Evolutionary conservation across 2,113 vertebrate species (phyloP), one percentile per base, ranked within the genome.

Genomic region (Leptodactylus fuscus): DNA sequence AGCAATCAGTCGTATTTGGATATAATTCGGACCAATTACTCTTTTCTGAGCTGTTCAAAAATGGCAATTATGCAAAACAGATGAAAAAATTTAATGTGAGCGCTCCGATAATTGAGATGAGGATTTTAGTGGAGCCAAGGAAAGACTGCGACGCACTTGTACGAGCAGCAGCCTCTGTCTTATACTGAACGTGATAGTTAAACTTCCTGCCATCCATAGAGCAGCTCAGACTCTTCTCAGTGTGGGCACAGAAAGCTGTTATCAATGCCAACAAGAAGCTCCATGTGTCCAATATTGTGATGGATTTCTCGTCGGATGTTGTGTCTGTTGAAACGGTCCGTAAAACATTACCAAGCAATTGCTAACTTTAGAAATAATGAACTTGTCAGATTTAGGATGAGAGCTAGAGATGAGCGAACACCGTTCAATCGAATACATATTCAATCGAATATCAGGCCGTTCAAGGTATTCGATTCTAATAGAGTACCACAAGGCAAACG

Each of bases 31-130:
- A 60, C 46, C 41, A 82, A 82, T 82, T 82, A 82, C 46, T 16
- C 46, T 36, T 69, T 82, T 82, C 46, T 32, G 69, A 71, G 62
- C 81, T 51, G 24, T 36, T 82, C 46, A 82, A 82, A 70, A 70
- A 51, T 29, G 48, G 81, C 81, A 82, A 82, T 82, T 82, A 82
- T 82, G 81, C 46, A 82, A 82, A 82, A 51, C 44, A 82, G 44
- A 20, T 12, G 32, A 71, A 70, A 82, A 82, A 82, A 71, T 71
- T 13, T 36, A 82, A 80, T 80, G 53, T 62, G 22, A 44, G 58
- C n/a, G 2, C 76, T 79, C 77, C n/a, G 12, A 62, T 44, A 80
- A 44, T 62, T 80, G 36, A 80, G 62, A 44, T 44, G 77, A 24
- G 51, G 55, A 53, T 80, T 80, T 62, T 18, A 44, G 34, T 60